These are phyloP conservation scores for Epsilonema sp. DNA, from an alignment of 2,888 invertebrate species.

Conservation along the genomic window DNA sequence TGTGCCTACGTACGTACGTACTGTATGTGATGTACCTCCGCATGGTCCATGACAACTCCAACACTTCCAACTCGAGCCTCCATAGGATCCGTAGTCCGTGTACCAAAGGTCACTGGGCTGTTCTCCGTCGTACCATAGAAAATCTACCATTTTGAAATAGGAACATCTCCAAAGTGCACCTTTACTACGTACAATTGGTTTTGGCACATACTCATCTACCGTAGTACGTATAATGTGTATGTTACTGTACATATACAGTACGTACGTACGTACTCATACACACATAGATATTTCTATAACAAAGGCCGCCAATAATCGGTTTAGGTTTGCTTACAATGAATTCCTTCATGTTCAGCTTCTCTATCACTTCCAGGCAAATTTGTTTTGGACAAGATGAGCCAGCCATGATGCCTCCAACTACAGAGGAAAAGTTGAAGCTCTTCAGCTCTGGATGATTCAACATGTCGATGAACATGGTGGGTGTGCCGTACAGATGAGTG, in stretches of 20 bases:
- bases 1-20: too few relatives aligned
- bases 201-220: too few relatives aligned
- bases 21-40: constrained; percentile 37
- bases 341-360: constrained; percentile 30
- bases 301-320: background rate
- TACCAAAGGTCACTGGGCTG: constrained; percentile 38
- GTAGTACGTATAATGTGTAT: too few relatives aligned
- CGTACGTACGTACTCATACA: too few relatives aligned
- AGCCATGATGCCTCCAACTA: constrained; percentile 42
- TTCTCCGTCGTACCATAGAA: constrained; percentile 41
- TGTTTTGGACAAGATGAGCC: constrained; percentile 46
- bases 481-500: constrained; percentile 51
- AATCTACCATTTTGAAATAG: constrained; percentile 26
- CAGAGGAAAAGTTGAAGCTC: constrained; percentile 23
- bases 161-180: too few relatives aligned
- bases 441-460: constrained; percentile 33
- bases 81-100: constrained; percentile 30
- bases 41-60: constrained; percentile 35
- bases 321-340: constrained; percentile 23
- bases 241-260: too few relatives aligned
- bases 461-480: constrained; percentile 65
- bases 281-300: too few relatives aligned
- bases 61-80: constrained; percentile 35
- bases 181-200: too few relatives aligned
- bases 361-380: constrained; percentile 29